A percentile compares a stretch with the other conserved stretches of the same genome.
Conservation (phyloP, 2,888 invertebrate species). For the Unio delphinus region DNA sequence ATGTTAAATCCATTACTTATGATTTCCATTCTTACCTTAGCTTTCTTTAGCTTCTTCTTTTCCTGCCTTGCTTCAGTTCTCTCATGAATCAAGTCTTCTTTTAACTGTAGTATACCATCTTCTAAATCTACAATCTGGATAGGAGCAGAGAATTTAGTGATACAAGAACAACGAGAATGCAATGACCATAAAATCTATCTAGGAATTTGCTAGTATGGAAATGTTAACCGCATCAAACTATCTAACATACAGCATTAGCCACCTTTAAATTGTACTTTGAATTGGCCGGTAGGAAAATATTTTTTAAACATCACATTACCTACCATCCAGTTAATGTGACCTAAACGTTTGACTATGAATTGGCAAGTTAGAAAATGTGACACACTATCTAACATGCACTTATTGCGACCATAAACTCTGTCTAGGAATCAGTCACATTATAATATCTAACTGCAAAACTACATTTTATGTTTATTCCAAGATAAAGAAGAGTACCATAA, state of each 20-base stretch:
- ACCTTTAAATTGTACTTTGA: too few relatives aligned
- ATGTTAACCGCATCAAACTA: not conserved
- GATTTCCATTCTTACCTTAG: slow-evolving; percentile 56
- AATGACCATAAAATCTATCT: not conserved
- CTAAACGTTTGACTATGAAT: too few relatives aligned
- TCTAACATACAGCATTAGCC: too few relatives aligned
- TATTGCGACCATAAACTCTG: too few relatives aligned
- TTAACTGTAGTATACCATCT: slow-evolving; percentile 68
- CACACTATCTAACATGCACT: too few relatives aligned
- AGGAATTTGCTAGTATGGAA: not conserved
- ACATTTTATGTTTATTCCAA: not conserved
- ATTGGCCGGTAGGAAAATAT: too few relatives aligned
- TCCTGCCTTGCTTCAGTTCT: slow-evolving; percentile 67
- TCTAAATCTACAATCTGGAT: slow-evolving; percentile 69
- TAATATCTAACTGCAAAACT: not conserved
- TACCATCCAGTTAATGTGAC: too few relatives aligned
- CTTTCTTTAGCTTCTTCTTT: slow-evolving; percentile 66
- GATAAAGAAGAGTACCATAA: not conserved
- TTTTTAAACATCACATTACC: too few relatives aligned
- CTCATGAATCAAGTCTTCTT: slow-evolving; percentile 70
- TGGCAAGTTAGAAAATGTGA: too few relatives aligned
- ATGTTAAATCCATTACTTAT: not conserved
- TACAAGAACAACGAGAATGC: not conserved
- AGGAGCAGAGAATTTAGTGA: not conserved
- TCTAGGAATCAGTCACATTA: too few relatives aligned